Evolutionary conservation across 2,113 vertebrate genomes (phyloP), one percentile per base, ranked within the genome.

Genomic region (Regulus satrapa): DNA sequence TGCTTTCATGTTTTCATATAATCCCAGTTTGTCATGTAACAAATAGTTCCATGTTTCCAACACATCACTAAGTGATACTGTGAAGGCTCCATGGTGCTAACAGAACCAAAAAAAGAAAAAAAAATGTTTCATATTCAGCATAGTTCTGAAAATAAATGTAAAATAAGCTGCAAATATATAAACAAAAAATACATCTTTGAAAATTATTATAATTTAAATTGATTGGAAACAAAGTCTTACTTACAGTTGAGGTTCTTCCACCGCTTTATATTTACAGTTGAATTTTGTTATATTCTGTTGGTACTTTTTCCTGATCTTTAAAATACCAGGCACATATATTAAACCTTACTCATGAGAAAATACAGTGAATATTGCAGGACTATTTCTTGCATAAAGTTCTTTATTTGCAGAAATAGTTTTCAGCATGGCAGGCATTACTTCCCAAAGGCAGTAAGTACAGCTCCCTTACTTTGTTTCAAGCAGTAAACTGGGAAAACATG

Each of bases 41-140:
- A 99, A 98, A 85, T 98, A 98, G 86, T 98, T 99, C 99, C 99
- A 99, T 23, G 95, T 97, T 97, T 98, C 91, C 94, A 99, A 94
- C n/a, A 99, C 97, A 91, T 99, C 98, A 94, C 99, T 99, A 86
- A 99, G 98, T 54, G 94, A 97, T 73, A 98, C 98, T 75, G 95
- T 92, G 95, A 99, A 99, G 95, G 99, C 99, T 97, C 98, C 98
- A 38, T 24, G 36, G 58, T 97, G 97, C 99, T 99, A 95, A 92
- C 18, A 96, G 54, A 86, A 89, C 10, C 4, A 92, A 19, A 88
- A 59, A 36, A 55, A 41, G 5, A 13, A 76, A 85, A 93, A 63
- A n/a, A 36, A 4, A 29, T 1, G 4, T 8, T 85, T 74, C 26
- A 6, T 84, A 66, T 69, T 75, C 32, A 85, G 9, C 2, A 45